Evolutionary conservation across 1,140 invertebrate genomes (phyloP), one percentile per base, ranked within the genome.

Genomic region (Brachionus rotundiformis): DNA sequence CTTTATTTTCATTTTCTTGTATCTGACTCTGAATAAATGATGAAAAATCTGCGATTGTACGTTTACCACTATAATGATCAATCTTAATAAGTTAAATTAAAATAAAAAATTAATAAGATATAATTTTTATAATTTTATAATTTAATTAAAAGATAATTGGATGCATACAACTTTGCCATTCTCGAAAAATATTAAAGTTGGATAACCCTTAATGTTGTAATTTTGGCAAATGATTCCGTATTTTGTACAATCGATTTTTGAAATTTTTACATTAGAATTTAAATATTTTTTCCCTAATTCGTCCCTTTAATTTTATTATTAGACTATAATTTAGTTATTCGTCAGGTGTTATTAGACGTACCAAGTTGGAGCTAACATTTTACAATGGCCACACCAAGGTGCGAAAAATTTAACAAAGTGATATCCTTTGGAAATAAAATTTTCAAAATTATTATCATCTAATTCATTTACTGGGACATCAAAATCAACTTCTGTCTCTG

Each of bases 351-450:
- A n/a, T n/a, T 41, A 1, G 8, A 68, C 11, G 16, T 71, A 71
- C 65, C 65, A 73, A 25, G 19, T 73, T 44, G 68, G 68, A 27
- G 16, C 68, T 39, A 73, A 13, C 16, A 44, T 73, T 73, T 73
- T 73, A 44, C 68, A 73, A 29, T 73, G 68, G 25, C 68, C 68
- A 44, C 68, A 73, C 68, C 68, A 73, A 11, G 68, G 68, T 25
- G 68, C 68, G 44, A 44, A 73, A 73, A 73, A 73, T 44, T 73
- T 73, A n/a, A 73, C 68, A 29, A 73, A 73, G 23, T 73, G 68
- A 73, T 11, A 73, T 23, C 68, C 68, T 44, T 25, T 73, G 25
- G 68, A 73, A 25, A 73, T 29, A 73, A 73, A 73, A 31, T 41
- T 73, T 27, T 73, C 68, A 73, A 73, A 73, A 44, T 73, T 73